Conservation (phyloP, 1,140 invertebrate species). For the Eubasilissa regina region DNA sequence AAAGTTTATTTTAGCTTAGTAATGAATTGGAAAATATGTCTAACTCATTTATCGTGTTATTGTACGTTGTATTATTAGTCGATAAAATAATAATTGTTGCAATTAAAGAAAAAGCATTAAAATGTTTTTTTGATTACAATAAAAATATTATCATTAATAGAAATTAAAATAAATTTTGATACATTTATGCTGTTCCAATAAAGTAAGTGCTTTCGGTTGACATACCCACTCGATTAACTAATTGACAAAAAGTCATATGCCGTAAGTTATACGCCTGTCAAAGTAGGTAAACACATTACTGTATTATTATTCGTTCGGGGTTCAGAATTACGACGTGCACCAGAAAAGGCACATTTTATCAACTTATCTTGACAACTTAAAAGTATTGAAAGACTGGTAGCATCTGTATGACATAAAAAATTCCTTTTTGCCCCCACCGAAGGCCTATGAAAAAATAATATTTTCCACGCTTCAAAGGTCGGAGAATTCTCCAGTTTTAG, state of each 20-base stretch:
- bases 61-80: too few relatives aligned
- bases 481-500: not conserved
- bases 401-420: conserved; percentile 11
- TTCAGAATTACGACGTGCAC: not conserved
- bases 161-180: not conserved
- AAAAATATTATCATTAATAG: too few relatives aligned
- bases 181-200: not conserved
- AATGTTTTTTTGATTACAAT: too few relatives aligned
- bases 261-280: not conserved
- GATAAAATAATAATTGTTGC: too few relatives aligned
- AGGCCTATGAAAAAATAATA: conserved; percentile 33
- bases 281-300: conserved; percentile 19
- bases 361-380: conserved; percentile 3
- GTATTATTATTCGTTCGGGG: conserved; percentile 16
- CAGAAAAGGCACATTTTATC: conserved; percentile 19
- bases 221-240: not conserved
- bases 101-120: too few relatives aligned
- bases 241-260: not conserved
- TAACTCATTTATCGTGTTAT: too few relatives aligned
- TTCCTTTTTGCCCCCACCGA: not conserved
- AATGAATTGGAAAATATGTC: too few relatives aligned
- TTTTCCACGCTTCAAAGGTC: conserved; percentile 2
- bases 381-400: conserved; percentile 25
- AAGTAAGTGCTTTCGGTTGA: too few relatives aligned
- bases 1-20: too few relatives aligned